Evolutionary conservation across 2,113 vertebrate species (phyloP).

Genomic region (Montifringilla adamsi): DNA sequence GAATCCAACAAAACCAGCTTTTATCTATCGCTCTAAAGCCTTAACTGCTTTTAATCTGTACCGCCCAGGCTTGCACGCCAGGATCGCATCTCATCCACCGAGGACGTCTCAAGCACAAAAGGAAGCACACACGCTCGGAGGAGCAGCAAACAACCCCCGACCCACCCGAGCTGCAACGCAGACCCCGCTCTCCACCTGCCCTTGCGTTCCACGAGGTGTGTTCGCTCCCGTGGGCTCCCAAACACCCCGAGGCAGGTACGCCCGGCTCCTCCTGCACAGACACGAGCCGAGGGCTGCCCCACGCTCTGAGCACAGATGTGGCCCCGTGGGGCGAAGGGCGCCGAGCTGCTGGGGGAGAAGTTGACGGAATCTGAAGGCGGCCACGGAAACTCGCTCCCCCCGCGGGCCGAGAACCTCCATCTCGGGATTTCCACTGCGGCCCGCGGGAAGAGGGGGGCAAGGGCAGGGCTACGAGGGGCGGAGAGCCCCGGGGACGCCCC

Average conservation of each 20-base stretch:
- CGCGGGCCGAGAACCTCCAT: neutral
- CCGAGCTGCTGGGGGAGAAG: neutral
- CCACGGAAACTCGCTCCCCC: neutral
- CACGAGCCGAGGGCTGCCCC: neutral
- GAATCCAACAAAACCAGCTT: conserved; percentile 71
- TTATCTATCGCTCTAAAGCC: conserved; percentile 60
- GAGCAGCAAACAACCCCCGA: neutral
- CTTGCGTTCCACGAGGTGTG: neutral
- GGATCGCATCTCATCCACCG: conserved; percentile 8
- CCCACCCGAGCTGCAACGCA: neutral
- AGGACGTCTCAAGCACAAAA: conserved; percentile 17
- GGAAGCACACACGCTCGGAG: neutral
- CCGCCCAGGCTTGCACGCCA: conserved; percentile 43
- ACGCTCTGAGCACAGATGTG: fast-evolving
- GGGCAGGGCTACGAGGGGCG: neutral
- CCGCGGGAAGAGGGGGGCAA: neutral
- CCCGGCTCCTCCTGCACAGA: neutral
- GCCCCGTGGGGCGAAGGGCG: neutral
- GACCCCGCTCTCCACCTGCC: neutral
- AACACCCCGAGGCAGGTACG: neutral
- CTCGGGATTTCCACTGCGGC: neutral
- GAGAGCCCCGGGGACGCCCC: neutral
- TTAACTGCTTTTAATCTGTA: conserved; percentile 68
- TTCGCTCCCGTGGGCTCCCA: neutral
- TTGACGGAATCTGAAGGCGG: neutral